phyloP scores from a whole-genome alignment of 1,140 invertebrate genomes.

The Drosophila busckii region DNA sequence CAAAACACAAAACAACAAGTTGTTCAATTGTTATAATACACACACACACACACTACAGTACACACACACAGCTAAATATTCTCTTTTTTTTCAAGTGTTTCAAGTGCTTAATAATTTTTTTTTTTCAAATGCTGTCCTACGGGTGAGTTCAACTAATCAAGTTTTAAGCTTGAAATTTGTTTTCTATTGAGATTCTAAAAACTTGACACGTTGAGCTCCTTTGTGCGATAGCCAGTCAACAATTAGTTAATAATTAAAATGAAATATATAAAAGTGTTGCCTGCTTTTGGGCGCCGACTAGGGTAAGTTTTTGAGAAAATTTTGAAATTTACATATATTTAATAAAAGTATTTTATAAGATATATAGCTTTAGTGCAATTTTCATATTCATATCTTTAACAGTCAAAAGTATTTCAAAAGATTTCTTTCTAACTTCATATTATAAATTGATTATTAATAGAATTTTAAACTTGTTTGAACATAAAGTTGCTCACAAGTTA shows the following conservation, averaged over 20 bases:
- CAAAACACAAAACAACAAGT: background rate
- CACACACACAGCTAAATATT: too few species aligned
- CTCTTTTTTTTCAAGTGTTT: conserved; percentile 2
- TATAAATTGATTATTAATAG: too few species aligned
- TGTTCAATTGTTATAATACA: background rate
- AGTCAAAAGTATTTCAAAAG: too few species aligned
- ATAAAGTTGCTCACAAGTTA: background rate
- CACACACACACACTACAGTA: too few species aligned
- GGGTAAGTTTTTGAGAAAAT: too few species aligned
- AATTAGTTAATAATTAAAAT: background rate
- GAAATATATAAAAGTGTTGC: conserved; percentile 18
- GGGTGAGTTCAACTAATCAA: conserved; percentile 68
- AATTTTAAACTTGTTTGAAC: too few species aligned
- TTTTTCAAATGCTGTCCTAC: conserved; percentile 28
- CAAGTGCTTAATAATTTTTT: background rate
- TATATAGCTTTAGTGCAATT: too few species aligned
- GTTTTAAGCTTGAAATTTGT: conserved; percentile 64
- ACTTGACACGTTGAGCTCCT: conserved; percentile 75
- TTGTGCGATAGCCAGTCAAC: conserved; percentile 29
- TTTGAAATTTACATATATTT: too few species aligned
- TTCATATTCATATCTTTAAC: too few species aligned
- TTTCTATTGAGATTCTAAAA: too few species aligned
- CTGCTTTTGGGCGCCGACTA: conserved; percentile 47
- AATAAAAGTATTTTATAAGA: too few species aligned
- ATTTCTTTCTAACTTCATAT: too few species aligned